Conservation (phyloP, 37 sponge, comb jelly and placozoan genomes). For the Beroe ovata region DNA sequence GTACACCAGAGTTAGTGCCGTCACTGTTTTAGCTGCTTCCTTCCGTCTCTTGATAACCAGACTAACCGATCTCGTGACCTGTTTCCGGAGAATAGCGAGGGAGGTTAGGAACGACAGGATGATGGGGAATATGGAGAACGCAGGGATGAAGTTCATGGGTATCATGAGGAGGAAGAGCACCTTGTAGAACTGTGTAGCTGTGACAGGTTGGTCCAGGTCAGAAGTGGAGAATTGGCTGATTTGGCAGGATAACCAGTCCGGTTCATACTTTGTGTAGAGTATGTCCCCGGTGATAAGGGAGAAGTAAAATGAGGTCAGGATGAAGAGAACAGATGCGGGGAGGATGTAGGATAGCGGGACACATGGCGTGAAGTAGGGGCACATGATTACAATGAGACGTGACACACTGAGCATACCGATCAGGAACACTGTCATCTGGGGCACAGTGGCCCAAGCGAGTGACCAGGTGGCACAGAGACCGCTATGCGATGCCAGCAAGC, state of each 20-base stretch:
- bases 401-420: slow-evolving; percentile 47
- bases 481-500: neutral
- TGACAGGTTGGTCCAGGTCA: neutral
- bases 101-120: neutral
- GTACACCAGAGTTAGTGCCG: neutral
- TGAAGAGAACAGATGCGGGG: neutral
- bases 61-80: neutral
- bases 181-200: neutral
- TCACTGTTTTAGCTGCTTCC: slow-evolving; percentile 50
- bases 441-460: neutral
- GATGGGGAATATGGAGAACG: slow-evolving; percentile 51
- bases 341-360: neutral
- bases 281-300: neutral
- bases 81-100: neutral
- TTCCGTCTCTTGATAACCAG: neutral
- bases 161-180: neutral
- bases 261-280: neutral
- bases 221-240: slow-evolving; percentile 1
- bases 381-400: neutral
- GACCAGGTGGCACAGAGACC: slow-evolving; percentile 16
- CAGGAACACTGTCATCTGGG: slow-evolving; percentile 65
- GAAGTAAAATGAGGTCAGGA: neutral
- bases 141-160: slow-evolving; percentile 37
- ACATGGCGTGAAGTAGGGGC: neutral
- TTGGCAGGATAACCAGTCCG: slow-evolving; percentile 25